A percentile compares a stretch with the other conserved stretches of the same genome.
Conservation (phyloP, 2,797 vertebrate genomes). For the Phoebastria nigripes region DNA sequence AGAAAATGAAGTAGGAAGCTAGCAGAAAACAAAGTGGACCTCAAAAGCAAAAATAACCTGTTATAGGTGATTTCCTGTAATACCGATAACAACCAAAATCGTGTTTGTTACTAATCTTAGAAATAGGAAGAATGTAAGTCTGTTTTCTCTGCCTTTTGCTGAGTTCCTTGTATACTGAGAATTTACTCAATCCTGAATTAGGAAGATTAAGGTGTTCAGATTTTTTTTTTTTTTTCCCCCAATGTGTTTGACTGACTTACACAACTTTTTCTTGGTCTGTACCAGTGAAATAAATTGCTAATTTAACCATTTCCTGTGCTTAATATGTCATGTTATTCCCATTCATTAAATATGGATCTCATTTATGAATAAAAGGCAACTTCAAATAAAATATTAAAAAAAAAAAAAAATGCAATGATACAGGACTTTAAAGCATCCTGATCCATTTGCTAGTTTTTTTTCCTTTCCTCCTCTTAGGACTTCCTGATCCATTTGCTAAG, state of each 20-base stretch:
- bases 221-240: background rate
- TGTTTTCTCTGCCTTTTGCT: background rate
- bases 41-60: background rate
- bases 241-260: accelerated
- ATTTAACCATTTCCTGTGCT: background rate
- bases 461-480: conserved; percentile 77
- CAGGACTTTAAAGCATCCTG: background rate
- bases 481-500: conserved; percentile 97
- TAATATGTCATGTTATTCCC: background rate
- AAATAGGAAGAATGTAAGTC: background rate
- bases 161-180: background rate
- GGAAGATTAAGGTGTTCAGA: background rate
- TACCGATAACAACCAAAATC: background rate
- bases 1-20: background rate
- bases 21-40: background rate
- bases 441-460: conserved; percentile 4
- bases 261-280: background rate
- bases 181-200: background rate
- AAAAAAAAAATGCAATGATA: background rate
- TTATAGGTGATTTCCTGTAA: background rate
- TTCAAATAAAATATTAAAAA: background rate
- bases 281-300: background rate
- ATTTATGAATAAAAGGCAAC: background rate
- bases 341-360: background rate
- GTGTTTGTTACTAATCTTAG: background rate